Conservation (phyloP, 2,113 vertebrate genomes). For the Mionectes macconnelli region DNA sequence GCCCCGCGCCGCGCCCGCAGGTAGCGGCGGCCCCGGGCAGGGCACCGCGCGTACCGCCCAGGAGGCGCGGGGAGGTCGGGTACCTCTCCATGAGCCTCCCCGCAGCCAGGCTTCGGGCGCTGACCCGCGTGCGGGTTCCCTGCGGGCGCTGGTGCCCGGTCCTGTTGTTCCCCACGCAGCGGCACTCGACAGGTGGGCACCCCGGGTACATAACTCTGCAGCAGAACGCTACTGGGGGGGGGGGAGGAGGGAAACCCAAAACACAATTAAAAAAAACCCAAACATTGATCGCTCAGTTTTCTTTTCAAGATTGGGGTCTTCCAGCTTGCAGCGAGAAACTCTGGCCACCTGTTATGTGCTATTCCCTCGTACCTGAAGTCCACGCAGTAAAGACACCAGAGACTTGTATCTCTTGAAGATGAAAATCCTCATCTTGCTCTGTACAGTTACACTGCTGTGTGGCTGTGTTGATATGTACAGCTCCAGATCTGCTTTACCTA, state of each 20-base stretch:
- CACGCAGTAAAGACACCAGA: neutral
- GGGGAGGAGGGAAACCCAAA: neutral
- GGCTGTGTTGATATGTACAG: neutral
- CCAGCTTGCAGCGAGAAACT: neutral
- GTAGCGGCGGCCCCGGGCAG: neutral
- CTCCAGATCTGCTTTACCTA: neutral
- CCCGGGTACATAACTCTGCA: neutral
- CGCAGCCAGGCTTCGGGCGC: neutral
- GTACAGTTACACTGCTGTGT: no score
- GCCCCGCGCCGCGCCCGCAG: neutral
- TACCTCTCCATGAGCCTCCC: neutral
- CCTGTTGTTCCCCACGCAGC: rapidly evolving
- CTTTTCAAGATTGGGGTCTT: neutral
- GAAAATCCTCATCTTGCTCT: neutral
- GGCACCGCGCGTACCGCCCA: neutral
- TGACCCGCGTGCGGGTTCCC: neutral
- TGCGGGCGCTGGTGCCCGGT: neutral
- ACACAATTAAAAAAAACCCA: neutral
- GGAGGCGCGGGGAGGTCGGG: neutral
- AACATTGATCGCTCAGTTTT: neutral
- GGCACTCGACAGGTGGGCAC: neutral
- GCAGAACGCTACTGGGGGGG: neutral
- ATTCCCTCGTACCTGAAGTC: neutral
- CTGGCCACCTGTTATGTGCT: no score
- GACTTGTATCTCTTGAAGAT: neutral